These are phyloP conservation scores for Anastrepha ludens DNA, from an alignment of 1,140 invertebrate genomes.

Conservation along the genomic window DNA sequence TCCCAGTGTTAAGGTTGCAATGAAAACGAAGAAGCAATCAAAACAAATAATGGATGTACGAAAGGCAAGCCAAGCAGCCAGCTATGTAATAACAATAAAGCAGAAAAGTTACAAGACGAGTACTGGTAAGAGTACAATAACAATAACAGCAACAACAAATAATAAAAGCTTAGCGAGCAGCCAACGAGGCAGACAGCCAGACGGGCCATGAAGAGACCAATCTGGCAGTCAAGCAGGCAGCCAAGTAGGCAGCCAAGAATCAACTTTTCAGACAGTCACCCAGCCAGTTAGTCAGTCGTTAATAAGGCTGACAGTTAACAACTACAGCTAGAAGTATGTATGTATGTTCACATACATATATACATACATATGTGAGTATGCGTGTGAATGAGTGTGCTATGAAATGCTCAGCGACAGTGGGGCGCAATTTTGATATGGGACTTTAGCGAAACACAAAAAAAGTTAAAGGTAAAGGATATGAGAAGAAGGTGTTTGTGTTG, in stretches of 20 bases:
- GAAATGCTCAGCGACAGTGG: background rate
- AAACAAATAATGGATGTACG: constrained; percentile 6
- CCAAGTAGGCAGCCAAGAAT: background rate
- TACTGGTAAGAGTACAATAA: background rate
- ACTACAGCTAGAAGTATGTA: background rate
- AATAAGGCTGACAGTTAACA: constrained; percentile 15
- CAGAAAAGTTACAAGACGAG: background rate
- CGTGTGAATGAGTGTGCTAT: background rate
- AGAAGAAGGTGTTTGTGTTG: background rate
- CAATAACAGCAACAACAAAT: background rate
- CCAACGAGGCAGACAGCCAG: constrained; percentile 1
- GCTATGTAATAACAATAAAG: background rate
- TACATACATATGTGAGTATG: background rate
- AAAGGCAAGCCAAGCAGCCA: background rate
- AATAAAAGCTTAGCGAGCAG: background rate
- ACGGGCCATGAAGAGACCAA: background rate
- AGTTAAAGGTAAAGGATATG: constrained; percentile 14
- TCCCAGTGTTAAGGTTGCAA: constrained; percentile 28
- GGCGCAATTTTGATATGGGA: background rate
- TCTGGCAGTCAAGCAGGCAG: constrained; percentile 20
- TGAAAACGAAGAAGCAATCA: constrained; percentile 18
- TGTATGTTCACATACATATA: background rate
- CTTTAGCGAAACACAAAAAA: background rate
- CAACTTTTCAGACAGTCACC: background rate
- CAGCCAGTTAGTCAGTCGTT: background rate